A percentile compares a stretch with the other conserved stretches of the same genome.
Conservation (phyloP, 35 echinoderm and acorn worm species). For the Eucidaris tribuloides region DNA sequence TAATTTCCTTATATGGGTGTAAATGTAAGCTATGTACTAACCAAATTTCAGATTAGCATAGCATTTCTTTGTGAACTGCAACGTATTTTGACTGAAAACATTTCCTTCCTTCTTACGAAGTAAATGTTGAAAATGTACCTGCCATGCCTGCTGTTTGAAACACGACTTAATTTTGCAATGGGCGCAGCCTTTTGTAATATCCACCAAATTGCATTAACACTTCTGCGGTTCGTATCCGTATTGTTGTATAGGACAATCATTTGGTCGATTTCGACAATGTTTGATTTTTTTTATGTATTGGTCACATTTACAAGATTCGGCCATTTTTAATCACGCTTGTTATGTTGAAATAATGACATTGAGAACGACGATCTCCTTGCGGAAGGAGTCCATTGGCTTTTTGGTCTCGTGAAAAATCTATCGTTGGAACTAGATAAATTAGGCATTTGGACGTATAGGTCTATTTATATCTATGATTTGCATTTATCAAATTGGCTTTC, state of each 20-base stretch:
- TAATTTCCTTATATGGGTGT: no score
- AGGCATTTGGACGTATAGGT: no score
- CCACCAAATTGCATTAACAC: background rate
- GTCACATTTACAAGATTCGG: background rate
- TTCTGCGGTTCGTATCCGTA: background rate
- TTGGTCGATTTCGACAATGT: background rate
- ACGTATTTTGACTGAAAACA: background rate
- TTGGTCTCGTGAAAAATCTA: background rate
- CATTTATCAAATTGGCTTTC: constrained; percentile 54
- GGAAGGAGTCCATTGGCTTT: background rate
- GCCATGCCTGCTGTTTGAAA: background rate
- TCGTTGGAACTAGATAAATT: no score
- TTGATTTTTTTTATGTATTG: constrained; percentile 17
- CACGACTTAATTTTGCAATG: background rate
- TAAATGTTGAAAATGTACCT: no score
- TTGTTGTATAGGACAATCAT: background rate
- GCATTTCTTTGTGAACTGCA: no score
- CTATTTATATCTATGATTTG: no score
- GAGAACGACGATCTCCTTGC: background rate
- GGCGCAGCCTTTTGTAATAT: constrained; percentile 69
- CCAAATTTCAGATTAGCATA: no score
- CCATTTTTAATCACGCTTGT: constrained; percentile 65
- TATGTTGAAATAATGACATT: no score
- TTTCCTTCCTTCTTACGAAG: background rate
- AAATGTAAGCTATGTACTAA: no score